Percentiles rank a stretch among this genome's conserved stretches.
Conservation (phyloP, 2,797 vertebrate species). For the Sebastes oblongus region DNA sequence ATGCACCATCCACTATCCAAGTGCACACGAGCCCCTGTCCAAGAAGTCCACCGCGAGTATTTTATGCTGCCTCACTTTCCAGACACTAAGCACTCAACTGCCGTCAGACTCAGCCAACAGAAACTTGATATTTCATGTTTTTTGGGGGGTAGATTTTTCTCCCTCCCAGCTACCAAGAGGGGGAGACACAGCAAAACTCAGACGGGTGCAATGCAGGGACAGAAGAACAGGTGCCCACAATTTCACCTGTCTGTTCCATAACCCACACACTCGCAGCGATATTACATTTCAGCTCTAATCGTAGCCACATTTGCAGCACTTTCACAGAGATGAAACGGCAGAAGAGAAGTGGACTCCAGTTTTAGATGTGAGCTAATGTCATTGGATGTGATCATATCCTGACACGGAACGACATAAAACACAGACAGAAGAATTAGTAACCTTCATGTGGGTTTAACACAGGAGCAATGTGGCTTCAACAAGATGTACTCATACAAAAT, state of each 20-base stretch:
- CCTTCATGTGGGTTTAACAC: neutral
- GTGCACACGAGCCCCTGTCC: conserved; percentile 36
- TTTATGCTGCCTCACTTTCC: conserved; percentile 58
- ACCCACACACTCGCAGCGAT: conserved; percentile 26
- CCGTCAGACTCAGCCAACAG: conserved; percentile 54
- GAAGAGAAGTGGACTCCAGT: neutral
- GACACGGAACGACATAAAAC: conserved; percentile 8
- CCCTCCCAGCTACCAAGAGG: conserved; percentile 69
- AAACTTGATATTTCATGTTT: conserved; percentile 67
- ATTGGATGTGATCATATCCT: conserved; percentile 36
- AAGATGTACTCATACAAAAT: neutral
- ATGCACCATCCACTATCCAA: conserved; percentile 34
- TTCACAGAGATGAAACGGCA: conserved; percentile 29
- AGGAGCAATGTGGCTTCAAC: neutral
- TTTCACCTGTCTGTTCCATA: conserved; percentile 71
- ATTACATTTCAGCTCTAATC: conserved; percentile 63
- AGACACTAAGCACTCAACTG: conserved; percentile 61
- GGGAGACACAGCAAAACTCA: conserved; percentile 69
- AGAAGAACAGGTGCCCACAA: conserved; percentile 73
- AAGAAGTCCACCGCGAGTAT: conserved; percentile 32
- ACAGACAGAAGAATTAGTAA: neutral
- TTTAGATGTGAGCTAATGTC: conserved; percentile 34
- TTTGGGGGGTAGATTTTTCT: conserved; percentile 39
- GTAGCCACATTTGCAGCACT: conserved; percentile 52
- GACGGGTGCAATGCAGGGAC: conserved; percentile 41